Percentiles rank a stretch among this genome's conserved stretches.
phyloP scores from a whole-genome alignment of 2,113 vertebrate genomes.

The Pipa parva region DNA sequence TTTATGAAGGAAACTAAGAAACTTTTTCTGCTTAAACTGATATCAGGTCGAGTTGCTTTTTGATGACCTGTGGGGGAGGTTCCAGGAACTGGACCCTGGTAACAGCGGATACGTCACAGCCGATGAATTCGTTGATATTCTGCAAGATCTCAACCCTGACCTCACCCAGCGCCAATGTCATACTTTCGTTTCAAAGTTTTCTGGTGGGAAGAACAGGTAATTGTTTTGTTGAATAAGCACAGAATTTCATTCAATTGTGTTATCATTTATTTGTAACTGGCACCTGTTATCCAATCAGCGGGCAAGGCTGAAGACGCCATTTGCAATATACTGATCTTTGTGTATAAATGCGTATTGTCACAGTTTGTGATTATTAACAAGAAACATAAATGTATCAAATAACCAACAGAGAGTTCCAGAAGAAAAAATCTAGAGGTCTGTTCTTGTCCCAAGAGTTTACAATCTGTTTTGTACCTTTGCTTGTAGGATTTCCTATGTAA shows the following conservation, averaged over 20 bases:
- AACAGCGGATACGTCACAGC: conserved; percentile 31
- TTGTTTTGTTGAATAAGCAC: neutral
- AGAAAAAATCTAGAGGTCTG: neutral
- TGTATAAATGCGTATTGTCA: no score
- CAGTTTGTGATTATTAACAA: no score
- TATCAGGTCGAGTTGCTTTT: conserved; percentile 7
- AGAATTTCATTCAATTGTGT: no score
- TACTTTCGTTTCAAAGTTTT: conserved; percentile 28
- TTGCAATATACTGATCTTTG: no score
- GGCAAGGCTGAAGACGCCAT: no score
- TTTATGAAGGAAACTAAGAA: no score
- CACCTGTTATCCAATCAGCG: no score
- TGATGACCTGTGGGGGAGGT: conserved; percentile 1
- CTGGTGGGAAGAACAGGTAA: conserved; percentile 27
- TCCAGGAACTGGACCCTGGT: conserved; percentile 2
- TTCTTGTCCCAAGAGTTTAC: neutral
- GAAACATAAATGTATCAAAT: no score
- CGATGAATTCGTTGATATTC: conserved; percentile 42
- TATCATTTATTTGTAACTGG: no score
- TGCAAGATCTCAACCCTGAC: conserved; percentile 37
- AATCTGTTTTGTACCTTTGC: neutral
- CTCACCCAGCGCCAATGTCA: conserved; percentile 34
- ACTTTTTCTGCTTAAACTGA: no score
- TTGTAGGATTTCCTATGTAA: conserved; percentile 37
- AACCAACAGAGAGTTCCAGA: no score